Conservation (phyloP, 2,113 vertebrate genomes). For the Gambusia holbrooki region DNA sequence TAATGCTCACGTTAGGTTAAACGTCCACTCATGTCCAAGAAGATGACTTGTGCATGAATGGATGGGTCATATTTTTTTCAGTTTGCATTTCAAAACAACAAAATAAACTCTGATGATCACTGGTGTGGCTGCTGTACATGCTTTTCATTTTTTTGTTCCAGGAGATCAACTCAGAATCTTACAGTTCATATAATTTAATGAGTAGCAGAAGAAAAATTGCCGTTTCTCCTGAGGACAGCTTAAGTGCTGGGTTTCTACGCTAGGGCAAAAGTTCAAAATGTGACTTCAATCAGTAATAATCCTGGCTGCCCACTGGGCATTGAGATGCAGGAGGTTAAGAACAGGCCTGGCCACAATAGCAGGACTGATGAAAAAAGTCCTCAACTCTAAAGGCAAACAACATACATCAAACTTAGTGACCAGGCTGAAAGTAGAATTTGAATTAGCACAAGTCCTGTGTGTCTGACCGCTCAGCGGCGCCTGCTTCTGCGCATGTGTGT, state of each 20-base stretch:
- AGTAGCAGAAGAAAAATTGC: slow-evolving; percentile 41
- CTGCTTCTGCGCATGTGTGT: slow-evolving; percentile 33
- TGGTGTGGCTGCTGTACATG: slow-evolving; percentile 7
- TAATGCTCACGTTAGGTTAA: too few relatives aligned
- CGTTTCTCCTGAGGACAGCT: slow-evolving; percentile 19
- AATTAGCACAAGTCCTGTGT: slow-evolving; percentile 30
- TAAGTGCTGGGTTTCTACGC: slow-evolving; percentile 25
- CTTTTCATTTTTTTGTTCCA: slow-evolving; percentile 11
- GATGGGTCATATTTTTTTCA: too few relatives aligned
- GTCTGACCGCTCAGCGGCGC: slow-evolving; percentile 14
- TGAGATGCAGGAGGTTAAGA: slow-evolving; percentile 55
- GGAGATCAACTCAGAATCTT: slow-evolving; percentile 3
- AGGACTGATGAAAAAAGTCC: slow-evolving; percentile 29
- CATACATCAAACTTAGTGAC: slow-evolving; percentile 53
- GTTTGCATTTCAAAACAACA: neutral
- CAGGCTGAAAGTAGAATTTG: slow-evolving; percentile 40
- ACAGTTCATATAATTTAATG: slow-evolving; percentile 21
- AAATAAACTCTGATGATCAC: neutral
- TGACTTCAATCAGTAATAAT: slow-evolving; percentile 56
- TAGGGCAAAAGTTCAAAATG: slow-evolving; percentile 50
- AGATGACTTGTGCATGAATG: too few relatives aligned
- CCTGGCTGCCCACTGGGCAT: slow-evolving; percentile 59
- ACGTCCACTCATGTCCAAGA: too few relatives aligned
- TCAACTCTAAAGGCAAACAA: slow-evolving; percentile 37
- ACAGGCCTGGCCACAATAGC: slow-evolving; percentile 30